Evolutionary conservation across 2,113 vertebrate species (phyloP).

Genomic region (Serilophus lunatus): DNA sequence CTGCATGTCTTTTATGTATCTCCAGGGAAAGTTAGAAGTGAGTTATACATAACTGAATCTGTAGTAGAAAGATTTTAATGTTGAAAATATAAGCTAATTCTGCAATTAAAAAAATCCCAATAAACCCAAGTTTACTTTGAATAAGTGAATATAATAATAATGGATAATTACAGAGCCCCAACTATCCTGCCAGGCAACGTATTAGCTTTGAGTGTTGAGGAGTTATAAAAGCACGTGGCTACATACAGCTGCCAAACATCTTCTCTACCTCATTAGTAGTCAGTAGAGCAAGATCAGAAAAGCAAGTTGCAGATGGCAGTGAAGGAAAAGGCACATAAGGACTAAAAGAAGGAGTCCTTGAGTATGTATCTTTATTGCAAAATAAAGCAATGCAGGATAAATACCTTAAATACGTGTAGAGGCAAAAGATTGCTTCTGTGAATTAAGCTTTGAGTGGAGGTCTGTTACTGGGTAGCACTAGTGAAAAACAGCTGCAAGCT

Average conservation of each 20-base stretch:
- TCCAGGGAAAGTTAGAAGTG: not conserved
- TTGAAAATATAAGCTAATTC: not conserved
- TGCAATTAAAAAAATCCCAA: not conserved
- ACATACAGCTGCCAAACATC: not conserved
- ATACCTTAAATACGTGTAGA: not conserved
- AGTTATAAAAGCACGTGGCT: conserved; percentile 35
- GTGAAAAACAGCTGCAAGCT: not conserved
- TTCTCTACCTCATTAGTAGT: conserved; percentile 28
- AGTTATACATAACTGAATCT: not conserved
- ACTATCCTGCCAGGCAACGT: not conserved
- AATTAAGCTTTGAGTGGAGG: not conserved
- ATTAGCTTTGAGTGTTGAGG: not conserved
- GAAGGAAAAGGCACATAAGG: not conserved
- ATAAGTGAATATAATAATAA: not conserved
- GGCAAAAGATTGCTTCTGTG: not conserved
- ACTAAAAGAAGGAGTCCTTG: not conserved
- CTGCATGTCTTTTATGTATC: not conserved
- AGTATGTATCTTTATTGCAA: not conserved
- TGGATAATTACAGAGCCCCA: not conserved
- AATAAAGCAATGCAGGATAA: not conserved
- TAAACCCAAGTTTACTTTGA: not conserved
- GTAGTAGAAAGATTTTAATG: not conserved
- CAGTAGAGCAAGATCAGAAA: not conserved
- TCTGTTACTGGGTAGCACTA: not conserved
- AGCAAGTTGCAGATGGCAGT: conserved; percentile 42